Evolutionary conservation across 2,888 invertebrate species (phyloP).

Genomic region (Athetis lepigone): DNA sequence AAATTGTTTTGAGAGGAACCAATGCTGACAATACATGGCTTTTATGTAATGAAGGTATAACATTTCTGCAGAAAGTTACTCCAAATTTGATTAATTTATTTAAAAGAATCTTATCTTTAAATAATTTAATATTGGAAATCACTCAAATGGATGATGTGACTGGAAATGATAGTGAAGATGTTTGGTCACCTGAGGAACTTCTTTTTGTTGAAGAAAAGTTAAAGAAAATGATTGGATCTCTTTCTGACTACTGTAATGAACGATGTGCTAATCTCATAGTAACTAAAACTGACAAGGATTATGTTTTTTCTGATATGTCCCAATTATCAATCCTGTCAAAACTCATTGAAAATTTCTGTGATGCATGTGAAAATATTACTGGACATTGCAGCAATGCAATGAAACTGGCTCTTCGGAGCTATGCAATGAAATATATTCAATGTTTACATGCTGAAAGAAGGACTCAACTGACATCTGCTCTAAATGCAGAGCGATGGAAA

Average conservation of each 20-base stretch:
- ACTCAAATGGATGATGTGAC: slow-evolving; percentile 91
- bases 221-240: slow-evolving; percentile 94
- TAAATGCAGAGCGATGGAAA: slow-evolving; percentile 98
- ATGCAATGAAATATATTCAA: slow-evolving; percentile 97
- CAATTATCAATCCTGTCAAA: slow-evolving; percentile 94
- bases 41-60: slow-evolving; percentile 93
- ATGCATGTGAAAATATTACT: slow-evolving; percentile 93
- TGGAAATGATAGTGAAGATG: slow-evolving; percentile 92
- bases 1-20: slow-evolving; percentile 85
- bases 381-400: slow-evolving; percentile 94
- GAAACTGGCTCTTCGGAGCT: slow-evolving; percentile 95
- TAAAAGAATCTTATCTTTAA: slow-evolving; percentile 93
- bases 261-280: slow-evolving; percentile 96
- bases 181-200: slow-evolving; percentile 93
- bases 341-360: slow-evolving; percentile 95
- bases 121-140: slow-evolving; percentile 94
- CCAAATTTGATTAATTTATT: slow-evolving; percentile 92
- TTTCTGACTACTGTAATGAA: slow-evolving; percentile 98
- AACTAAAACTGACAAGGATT: slow-evolving; percentile 93
- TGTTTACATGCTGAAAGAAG: slow-evolving; percentile 97
- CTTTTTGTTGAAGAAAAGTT: slow-evolving; percentile 93
- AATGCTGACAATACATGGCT: slow-evolving; percentile 88
- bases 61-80: slow-evolving; percentile 92
- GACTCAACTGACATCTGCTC: slow-evolving; percentile 94
- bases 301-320: slow-evolving; percentile 92